phyloP scores from a whole-genome alignment of 1,140 invertebrate genomes.

The Drosophila pallidifrons region DNA sequence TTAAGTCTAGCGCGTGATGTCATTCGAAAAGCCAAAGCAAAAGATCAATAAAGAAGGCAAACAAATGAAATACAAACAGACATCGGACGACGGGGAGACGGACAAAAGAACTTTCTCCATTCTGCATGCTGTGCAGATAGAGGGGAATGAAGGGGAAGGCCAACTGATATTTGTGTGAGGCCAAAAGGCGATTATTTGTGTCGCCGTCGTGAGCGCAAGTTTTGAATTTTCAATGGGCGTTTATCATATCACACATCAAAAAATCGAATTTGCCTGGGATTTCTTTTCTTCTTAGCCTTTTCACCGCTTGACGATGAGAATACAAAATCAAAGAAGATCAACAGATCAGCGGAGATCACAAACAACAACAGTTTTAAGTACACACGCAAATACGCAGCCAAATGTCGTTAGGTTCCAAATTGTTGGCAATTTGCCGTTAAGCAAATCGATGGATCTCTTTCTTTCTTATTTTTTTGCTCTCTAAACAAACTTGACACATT shows the following conservation, averaged over 20 bases:
- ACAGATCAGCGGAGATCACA: neutral
- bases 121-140: constrained; percentile 65
- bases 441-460: constrained; percentile 1
- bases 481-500: constrained; percentile 37
- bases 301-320: constrained; percentile 7
- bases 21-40: constrained; percentile 35
- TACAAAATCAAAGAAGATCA: constrained; percentile 13
- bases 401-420: constrained; percentile 18
- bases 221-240: constrained; percentile 45
- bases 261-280: neutral
- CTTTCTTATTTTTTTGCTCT: neutral
- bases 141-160: constrained; percentile 18
- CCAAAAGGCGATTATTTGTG: constrained; percentile 48
- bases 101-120: constrained; percentile 74
- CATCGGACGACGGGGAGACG: constrained; percentile 2
- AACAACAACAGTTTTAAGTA: constrained; percentile 11
- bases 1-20: constrained; percentile 41
- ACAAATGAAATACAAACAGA: constrained; percentile 32
- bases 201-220: constrained; percentile 28
- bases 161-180: constrained; percentile 61
- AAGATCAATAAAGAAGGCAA: constrained; percentile 59
- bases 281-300: neutral
- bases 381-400: constrained; percentile 9
- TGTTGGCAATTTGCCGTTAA: constrained; percentile 33
- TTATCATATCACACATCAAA: constrained; percentile 30